A percentile compares a stretch with the other conserved stretches of the same genome.
Evolutionary conservation across 2,888 invertebrate genomes (phyloP).

Genomic region (Penaeus monodon): DNA sequence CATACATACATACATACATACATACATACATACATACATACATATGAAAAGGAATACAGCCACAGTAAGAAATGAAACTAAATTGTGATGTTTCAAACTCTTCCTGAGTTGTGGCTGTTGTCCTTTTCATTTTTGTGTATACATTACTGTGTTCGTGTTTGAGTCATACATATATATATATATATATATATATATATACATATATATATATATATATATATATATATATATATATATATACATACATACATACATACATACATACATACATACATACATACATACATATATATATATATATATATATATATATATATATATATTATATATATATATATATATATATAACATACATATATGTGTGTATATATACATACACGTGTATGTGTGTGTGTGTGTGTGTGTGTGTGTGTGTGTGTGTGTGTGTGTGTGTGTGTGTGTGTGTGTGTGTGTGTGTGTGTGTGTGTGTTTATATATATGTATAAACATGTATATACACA

Average conservation of each 20-base stretch:
- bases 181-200: not conserved
- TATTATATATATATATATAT: conserved; percentile 35
- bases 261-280: conserved; percentile 20
- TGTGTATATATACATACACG: not conserved
- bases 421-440: no score
- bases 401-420: not conserved
- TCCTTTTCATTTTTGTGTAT: no score
- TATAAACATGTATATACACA: no score
- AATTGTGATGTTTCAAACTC: no score
- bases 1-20: conserved; percentile 26
- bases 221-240: not conserved
- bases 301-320: conserved; percentile 38
- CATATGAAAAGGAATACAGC: no score
- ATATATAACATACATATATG: conserved; percentile 1
- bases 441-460: no score
- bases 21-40: conserved; percentile 22
- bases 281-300: conserved; percentile 31
- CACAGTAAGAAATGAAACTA: no score
- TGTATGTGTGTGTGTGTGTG: not conserved
- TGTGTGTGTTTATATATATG: not conserved
- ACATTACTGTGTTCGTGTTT: no score
- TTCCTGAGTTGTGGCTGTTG: no score
- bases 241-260: conserved; percentile 1
- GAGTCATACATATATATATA: conserved; percentile 16
- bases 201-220: not conserved